Evolutionary conservation across 2,888 invertebrate species (phyloP), one percentile per base, ranked within the genome.

Genomic region (Creontiades dilutus): DNA sequence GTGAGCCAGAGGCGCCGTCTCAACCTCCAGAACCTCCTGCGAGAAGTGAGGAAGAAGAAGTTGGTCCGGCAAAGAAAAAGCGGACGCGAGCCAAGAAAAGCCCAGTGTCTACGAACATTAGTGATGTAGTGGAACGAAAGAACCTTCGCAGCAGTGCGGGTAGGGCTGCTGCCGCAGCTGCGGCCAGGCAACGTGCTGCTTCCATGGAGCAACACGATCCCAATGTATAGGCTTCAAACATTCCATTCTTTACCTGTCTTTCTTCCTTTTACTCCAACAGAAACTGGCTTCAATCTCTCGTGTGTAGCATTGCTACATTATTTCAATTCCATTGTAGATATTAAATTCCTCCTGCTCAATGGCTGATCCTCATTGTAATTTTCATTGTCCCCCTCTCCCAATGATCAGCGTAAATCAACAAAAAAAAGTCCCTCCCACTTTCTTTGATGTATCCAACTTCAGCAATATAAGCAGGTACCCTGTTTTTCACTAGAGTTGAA

Each of bases 81-180:
- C 90, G 91, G 57, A 91, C 91, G 89, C 91, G 91, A 14, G 93
- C 92, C 82, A 92, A 92, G 82, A 93, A 93, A 90, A 92, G 92
- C 78, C 91, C 92, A 14, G 93, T 93, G 82, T 91, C 91, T 0
- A 91, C 92, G 28, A 93, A 93, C n/a, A 93, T 94, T 75, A 94
- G 95, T 91, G 95, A 95, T 13, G 94, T 94, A 11, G 94, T 94
- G 0, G 95, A 95, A 92, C 94, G 95, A 91, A 95, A 95, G 92
- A 95, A 95, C 92, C 93, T 95, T 90, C 94, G 95, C 52, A 92
- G 92, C 91, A 97, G 97, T 93, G 96, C 97, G 55, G 96, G 96
- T 92, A 93, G 96, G 92, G 95, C 95, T 92, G 94, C 95, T 91
- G 94, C 94, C 55, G 94, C 95, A 82, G 94, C 95, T 88, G 94